phyloP scores from a whole-genome alignment of 1,140 invertebrate genomes.

The Diabrotica virgifera region DNA sequence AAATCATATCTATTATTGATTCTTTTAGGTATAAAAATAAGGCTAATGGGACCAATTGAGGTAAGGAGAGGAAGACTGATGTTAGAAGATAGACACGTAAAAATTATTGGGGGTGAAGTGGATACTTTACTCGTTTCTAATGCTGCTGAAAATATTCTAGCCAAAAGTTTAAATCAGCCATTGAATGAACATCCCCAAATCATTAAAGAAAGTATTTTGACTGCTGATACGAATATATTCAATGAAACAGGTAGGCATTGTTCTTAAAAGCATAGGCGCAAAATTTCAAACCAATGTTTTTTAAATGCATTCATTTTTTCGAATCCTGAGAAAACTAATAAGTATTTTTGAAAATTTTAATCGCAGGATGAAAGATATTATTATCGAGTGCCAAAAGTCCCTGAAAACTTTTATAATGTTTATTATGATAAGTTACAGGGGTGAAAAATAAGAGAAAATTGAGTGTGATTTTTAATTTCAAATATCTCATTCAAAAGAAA shows the following conservation, averaged over 20 bases:
- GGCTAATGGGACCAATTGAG: constrained; percentile 61
- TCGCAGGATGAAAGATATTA: too few species aligned
- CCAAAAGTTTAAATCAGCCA: constrained; percentile 54
- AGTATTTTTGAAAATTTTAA: too few species aligned
- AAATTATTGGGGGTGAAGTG: constrained; percentile 73
- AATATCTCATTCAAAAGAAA: too few species aligned
- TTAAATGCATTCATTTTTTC: not conserved
- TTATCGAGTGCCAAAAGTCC: too few species aligned
- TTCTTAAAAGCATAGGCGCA: too few species aligned
- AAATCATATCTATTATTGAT: too few species aligned
- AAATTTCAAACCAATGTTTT: too few species aligned
- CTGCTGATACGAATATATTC: constrained; percentile 11
- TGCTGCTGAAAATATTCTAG: constrained; percentile 60
- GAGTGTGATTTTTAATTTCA: too few species aligned
- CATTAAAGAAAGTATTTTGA: constrained; percentile 36
- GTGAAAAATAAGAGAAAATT: too few species aligned
- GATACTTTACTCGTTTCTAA: constrained; percentile 59
- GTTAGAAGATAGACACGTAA: constrained; percentile 61
- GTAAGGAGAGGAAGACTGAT: constrained; percentile 70
- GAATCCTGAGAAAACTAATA: too few species aligned
- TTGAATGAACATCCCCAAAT: constrained; percentile 51
- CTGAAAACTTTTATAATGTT: too few species aligned
- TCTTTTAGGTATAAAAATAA: constrained; percentile 60
- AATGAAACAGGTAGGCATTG: constrained; percentile 8
- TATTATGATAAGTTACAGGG: too few species aligned